Conservation (phyloP, 2,888 invertebrate genomes). For the Zeuzera pyrina region DNA sequence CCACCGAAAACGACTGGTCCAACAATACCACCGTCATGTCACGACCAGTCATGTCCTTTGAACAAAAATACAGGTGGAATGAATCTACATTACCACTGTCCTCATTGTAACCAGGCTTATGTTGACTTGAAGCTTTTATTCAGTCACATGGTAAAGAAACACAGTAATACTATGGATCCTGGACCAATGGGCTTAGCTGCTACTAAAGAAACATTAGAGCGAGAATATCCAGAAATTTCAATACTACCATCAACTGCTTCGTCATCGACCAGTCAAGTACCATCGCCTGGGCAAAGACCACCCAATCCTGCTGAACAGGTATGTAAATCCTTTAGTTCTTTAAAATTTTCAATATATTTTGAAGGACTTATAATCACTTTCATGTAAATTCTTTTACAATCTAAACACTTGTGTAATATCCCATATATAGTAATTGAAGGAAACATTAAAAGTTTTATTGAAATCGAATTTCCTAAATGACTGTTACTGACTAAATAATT, state of each 20-base stretch:
- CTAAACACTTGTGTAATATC: no score
- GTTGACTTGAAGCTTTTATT: slow-evolving; percentile 59
- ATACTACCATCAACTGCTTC: slow-evolving; percentile 68
- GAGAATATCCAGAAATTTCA: slow-evolving; percentile 69
- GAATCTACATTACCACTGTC: slow-evolving; percentile 64
- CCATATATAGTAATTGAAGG: no score
- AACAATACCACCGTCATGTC: slow-evolving; percentile 72
- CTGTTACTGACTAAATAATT: no score
- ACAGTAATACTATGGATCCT: slow-evolving; percentile 51
- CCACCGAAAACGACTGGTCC: slow-evolving; percentile 48
- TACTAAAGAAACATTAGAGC: slow-evolving; percentile 68
- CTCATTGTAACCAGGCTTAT: slow-evolving; percentile 62
- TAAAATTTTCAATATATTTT: no score
- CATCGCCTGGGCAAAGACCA: slow-evolving; percentile 56
- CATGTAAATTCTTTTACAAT: no score
- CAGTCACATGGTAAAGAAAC: slow-evolving; percentile 66
- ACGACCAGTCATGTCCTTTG: slow-evolving; percentile 66
- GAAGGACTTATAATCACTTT: no score
- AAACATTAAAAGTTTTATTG: no score
- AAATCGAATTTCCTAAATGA: no score
- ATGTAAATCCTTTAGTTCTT: slow-evolving; percentile 7
- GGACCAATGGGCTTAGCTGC: slow-evolving; percentile 60
- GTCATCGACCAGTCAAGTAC: slow-evolving; percentile 49
- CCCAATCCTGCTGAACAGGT: slow-evolving; percentile 65
- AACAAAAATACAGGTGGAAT: slow-evolving; percentile 62